Conservation (phyloP, 1,140 invertebrate species). For the Sarcophaga peregrina region DNA sequence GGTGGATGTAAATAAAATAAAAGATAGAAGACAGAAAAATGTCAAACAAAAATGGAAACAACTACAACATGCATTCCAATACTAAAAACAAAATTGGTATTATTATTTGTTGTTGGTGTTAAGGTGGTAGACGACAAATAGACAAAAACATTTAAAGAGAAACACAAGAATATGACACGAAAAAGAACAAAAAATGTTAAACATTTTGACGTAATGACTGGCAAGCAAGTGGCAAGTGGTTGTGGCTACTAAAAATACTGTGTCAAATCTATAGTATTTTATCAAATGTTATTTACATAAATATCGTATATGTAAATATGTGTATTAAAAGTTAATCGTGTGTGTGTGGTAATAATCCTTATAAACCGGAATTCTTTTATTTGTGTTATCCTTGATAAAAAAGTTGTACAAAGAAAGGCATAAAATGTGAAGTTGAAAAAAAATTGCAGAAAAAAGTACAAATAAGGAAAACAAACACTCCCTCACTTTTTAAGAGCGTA, state of each 20-base stretch:
- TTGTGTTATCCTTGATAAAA: not conserved
- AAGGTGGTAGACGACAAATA: no score
- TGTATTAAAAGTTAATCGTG: no score
- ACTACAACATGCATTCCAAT: no score
- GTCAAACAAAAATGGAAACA: no score
- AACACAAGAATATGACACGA: not conserved
- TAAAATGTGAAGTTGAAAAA: not conserved
- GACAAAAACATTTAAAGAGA: not conserved
- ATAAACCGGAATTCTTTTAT: no score
- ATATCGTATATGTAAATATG: no score
- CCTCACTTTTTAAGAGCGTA: conserved; percentile 30
- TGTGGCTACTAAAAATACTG: not conserved
- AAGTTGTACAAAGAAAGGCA: conserved; percentile 19
- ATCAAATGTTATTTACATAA: not conserved
- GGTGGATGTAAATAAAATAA: no score
- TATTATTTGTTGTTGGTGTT: no score
- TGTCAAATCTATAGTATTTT: not conserved
- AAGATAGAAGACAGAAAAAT: no score
- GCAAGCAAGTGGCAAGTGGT: not conserved
- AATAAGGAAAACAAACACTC: conserved; percentile 34
- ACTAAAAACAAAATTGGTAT: no score
- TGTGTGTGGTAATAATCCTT: no score
- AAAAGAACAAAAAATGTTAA: not conserved
- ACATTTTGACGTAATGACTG: conserved; percentile 30
- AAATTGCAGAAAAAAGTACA: conserved; percentile 22